Conservation (phyloP, 1,140 invertebrate genomes). For the Leptinotarsa defecta region DNA sequence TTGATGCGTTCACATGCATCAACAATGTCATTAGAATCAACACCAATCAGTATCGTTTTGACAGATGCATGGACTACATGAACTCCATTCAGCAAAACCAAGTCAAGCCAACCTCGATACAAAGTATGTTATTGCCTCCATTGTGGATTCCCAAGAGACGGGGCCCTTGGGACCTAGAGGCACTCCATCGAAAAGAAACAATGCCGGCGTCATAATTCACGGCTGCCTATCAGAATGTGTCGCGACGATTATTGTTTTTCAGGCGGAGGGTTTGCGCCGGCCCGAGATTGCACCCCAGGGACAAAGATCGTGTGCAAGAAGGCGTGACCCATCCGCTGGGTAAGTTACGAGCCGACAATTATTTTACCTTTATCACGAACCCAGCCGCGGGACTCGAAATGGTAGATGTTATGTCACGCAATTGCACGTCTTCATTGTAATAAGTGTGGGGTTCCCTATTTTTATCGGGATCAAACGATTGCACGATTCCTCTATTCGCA, state of each 20-base stretch:
- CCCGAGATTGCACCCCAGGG: conserved; percentile 31
- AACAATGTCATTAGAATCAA: too few species aligned
- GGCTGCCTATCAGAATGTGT: conserved; percentile 26
- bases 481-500: background rate
- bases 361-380: conserved; percentile 47
- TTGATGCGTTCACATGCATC: too few species aligned
- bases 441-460: conserved; percentile 23
- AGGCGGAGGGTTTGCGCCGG: background rate
- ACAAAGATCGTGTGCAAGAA: conserved; percentile 39
- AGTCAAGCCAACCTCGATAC: too few species aligned
- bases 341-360: conserved; percentile 44
- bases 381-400: conserved; percentile 38
- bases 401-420: conserved; percentile 46
- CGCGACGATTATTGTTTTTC: conserved; percentile 26
- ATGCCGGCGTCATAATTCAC: conserved; percentile 1
- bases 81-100: too few species aligned
- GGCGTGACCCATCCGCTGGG: conserved; percentile 40
- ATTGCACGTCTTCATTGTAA: conserved; percentile 43
- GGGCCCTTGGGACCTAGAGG: background rate
- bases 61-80: too few species aligned
- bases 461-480: background rate
- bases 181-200: background rate
- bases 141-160: background rate
- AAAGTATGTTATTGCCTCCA: too few species aligned
- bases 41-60: too few species aligned